Conservation (phyloP, 2,113 vertebrate genomes). For the Crotophaga sulcirostris region DNA sequence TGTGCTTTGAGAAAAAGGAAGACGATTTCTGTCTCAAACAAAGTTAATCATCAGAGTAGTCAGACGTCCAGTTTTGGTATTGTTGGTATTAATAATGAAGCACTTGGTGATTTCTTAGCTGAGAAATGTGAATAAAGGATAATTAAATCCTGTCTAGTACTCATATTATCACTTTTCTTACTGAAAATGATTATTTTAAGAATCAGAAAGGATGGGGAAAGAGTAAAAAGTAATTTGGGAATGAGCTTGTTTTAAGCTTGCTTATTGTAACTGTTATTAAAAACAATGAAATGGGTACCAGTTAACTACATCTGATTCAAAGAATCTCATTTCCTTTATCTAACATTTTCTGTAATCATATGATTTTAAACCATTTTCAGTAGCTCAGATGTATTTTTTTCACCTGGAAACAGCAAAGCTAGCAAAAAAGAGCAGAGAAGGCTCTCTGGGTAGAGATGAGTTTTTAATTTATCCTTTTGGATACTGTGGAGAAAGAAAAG, state of each 20-base stretch:
- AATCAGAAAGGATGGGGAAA: background rate
- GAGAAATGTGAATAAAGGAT: background rate
- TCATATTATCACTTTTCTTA: background rate
- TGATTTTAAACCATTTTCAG: background rate
- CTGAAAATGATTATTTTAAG: background rate
- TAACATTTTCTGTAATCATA: background rate
- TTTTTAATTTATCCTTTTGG: background rate
- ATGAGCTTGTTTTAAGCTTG: background rate
- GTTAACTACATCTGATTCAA: background rate
- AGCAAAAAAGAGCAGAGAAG: background rate
- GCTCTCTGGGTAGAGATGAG: background rate
- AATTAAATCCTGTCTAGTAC: background rate
- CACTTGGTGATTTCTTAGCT: background rate
- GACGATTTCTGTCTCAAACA: background rate
- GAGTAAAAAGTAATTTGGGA: background rate
- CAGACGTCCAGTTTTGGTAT: background rate
- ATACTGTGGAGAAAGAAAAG: background rate
- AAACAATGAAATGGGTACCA: background rate
- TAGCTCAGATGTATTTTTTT: background rate
- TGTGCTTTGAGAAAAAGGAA: background rate
- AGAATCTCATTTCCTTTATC: background rate
- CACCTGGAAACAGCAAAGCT: background rate
- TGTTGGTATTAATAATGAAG: background rate
- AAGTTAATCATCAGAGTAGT: background rate
- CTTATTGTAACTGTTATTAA: background rate